A percentile compares a stretch with the other conserved stretches of the same genome.
Conservation (phyloP, 2,888 invertebrate genomes). For the Rhogogaster chlorosoma region DNA sequence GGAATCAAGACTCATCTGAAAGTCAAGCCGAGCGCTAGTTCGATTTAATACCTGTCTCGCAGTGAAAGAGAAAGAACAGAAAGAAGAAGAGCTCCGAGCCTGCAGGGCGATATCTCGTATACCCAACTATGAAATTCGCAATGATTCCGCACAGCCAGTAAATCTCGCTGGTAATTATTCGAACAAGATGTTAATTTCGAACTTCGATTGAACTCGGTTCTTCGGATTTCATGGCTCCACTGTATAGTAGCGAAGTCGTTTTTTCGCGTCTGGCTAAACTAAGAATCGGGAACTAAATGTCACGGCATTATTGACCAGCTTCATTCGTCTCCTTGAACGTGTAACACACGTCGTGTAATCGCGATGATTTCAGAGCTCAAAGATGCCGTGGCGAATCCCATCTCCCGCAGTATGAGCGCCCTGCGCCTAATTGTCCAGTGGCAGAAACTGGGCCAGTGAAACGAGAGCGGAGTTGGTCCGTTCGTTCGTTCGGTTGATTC, state of each 20-base stretch:
- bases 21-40: background rate
- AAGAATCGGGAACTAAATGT: background rate
- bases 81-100: background rate
- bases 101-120: background rate
- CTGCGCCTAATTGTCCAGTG: background rate
- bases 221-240: background rate
- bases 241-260: no score
- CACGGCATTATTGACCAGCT: background rate
- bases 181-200: background rate
- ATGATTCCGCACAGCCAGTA: background rate
- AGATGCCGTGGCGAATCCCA: background rate
- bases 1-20: background rate
- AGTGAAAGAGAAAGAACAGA: background rate
- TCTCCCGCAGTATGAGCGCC: background rate
- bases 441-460: slow-evolving; percentile 44
- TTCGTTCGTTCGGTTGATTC: slow-evolving; percentile 6
- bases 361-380: background rate
- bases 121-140: background rate
- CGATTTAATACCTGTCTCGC: background rate
- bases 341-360: background rate
- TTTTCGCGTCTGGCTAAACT: no score
- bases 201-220: background rate
- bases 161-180: background rate
- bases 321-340: background rate
- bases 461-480: slow-evolving; percentile 38